Evolutionary conservation across 2,797 vertebrate species (phyloP), one percentile per base, ranked within the genome.

Genomic region (Pempheris klunzingeri): DNA sequence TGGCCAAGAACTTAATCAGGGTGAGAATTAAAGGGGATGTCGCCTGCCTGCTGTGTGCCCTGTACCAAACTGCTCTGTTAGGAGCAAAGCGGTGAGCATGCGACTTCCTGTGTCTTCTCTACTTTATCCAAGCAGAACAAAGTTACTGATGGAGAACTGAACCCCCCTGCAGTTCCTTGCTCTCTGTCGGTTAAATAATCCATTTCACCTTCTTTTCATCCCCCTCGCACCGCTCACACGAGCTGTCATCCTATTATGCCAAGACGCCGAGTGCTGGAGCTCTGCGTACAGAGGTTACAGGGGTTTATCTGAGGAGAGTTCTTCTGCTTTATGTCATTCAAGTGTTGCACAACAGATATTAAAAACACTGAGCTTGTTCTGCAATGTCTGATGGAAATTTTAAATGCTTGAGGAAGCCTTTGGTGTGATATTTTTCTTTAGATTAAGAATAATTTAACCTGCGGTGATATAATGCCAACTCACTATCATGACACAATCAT

Each of bases 161-260:
- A 86, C 76, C 81, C 90, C 83, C 92, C 92, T 60, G 88, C 84
- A 91, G 92, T 80, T 91, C 71, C 78, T n/a, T 38, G 57, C 86
- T 92, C 84, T 91, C 88, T 88, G 86, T 81, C 85, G 88, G 88
- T 93, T 94, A 94, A 95, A 93, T 90, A 92, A 90, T 91, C 89
- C 88, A 88, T 92, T 93, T 93, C 90, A 91, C 90, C 86, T 84
- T 74, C 84, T 86, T 93, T 90, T 90, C 85, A 92, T 91, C 87
- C 84, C 46, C 52, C 73, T 79, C 50, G 74, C 86, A 89, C 76
- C 12, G 71, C 77, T 87, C 77, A 79, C 86, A 80, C 12, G 66
- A 87, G 88, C 88, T 91, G 92, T 90, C 90, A 88, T 77, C 77
- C 87, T 39, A 85, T 92, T 89, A 91, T 55, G 26, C 54, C 5